phyloP scores from a whole-genome alignment of 1,140 invertebrate species.

The Drosophila sulfurigaster region DNA sequence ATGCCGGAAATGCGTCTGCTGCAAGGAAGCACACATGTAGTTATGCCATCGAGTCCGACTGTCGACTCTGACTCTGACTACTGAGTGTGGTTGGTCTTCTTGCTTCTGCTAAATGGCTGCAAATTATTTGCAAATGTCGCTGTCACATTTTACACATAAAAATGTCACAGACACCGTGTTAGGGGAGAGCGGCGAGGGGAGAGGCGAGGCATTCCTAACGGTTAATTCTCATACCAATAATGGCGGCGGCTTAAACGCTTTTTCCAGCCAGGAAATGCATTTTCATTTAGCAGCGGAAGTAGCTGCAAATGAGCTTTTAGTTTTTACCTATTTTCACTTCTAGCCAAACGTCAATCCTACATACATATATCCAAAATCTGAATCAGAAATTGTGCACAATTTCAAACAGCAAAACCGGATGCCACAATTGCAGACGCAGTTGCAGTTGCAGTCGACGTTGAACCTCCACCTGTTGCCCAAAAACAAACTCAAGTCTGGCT shows the following conservation, averaged over 20 bases:
- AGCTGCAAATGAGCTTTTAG: constrained; percentile 84
- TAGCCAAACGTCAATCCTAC: background rate
- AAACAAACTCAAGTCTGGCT: no score
- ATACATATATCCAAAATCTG: background rate
- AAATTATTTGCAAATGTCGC: constrained; percentile 82
- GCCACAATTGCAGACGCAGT: no score
- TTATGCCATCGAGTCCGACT: constrained; percentile 23
- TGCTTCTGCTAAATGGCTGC: constrained; percentile 66
- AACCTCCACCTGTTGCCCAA: no score
- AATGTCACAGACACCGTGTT: constrained; percentile 61
- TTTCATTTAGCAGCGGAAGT: constrained; percentile 84
- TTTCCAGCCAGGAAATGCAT: constrained; percentile 81
- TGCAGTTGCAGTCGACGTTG: no score
- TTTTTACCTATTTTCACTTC: constrained; percentile 68
- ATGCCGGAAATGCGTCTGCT: constrained; percentile 60
- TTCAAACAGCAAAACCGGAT: background rate
- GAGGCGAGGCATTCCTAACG: no score
- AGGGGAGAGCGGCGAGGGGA: background rate
- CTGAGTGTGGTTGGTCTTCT: background rate
- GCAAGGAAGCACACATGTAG: constrained; percentile 50
- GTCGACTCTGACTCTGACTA: no score
- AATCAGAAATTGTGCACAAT: background rate
- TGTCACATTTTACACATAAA: constrained; percentile 75
- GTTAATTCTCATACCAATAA: constrained; percentile 13
- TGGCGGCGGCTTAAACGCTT: constrained; percentile 67